phyloP scores from a whole-genome alignment of 2,113 vertebrate species.

The Aplodontia rufa region DNA sequence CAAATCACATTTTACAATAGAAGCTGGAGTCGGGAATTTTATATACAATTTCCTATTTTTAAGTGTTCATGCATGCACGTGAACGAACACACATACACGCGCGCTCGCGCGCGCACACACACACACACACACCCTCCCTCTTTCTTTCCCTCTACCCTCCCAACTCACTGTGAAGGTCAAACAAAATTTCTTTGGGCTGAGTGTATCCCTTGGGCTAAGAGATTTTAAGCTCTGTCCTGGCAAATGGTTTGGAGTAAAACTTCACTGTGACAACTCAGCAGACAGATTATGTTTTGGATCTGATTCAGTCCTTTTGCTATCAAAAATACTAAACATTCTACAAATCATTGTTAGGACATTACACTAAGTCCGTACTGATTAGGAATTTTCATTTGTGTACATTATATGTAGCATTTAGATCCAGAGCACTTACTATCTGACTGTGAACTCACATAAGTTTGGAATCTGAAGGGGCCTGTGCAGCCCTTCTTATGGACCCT shows the following conservation, averaged over 20 bases:
- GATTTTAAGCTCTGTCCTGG: background rate
- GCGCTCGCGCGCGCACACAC: background rate
- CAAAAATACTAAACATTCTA: background rate
- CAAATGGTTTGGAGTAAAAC: conserved; percentile 20
- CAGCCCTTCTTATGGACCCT: background rate
- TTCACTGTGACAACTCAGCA: background rate
- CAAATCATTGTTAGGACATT: background rate
- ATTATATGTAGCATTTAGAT: background rate
- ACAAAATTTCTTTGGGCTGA: background rate
- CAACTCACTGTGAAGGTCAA: background rate
- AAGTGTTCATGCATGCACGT: background rate
- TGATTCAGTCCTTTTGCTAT: background rate
- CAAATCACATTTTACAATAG: background rate
- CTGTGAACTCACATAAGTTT: background rate
- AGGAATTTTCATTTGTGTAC: background rate
- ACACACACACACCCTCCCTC: background rate
- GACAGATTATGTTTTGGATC: background rate
- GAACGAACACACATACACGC: background rate
- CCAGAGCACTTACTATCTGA: background rate
- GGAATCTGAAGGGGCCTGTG: background rate
- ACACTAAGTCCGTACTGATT: background rate
- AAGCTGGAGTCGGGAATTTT: background rate
- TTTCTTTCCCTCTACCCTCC: too few species aligned
- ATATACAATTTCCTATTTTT: background rate
- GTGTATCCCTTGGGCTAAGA: background rate